Evolutionary conservation across 2,797 vertebrate genomes (phyloP), one percentile per base, ranked within the genome.

Genomic region (Geotrypetes seraphini): DNA sequence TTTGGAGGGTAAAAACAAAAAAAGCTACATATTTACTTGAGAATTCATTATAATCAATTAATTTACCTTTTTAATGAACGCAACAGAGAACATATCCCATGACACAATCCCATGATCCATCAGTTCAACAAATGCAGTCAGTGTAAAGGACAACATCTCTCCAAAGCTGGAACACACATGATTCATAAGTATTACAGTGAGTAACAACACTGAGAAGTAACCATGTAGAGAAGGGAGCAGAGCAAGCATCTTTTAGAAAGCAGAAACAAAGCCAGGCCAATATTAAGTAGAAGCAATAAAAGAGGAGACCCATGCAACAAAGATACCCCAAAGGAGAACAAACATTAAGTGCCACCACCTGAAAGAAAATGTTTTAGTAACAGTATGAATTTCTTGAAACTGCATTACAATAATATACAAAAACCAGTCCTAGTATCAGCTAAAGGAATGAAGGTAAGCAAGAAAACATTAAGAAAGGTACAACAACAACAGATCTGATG

Each of bases 51-150:
- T n/a, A n/a, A n/a, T n/a, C n/a, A 19, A 7, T 9, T 4, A 12
- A 25, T 48, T 57, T 72, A 99, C 95, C 90, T 98, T 99, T 79
- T 97, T 99, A 74, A 99, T 97, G 71, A 99, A 99, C 18, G 93
- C 87, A 76, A 97, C 91, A 2, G 94, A 96, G 77, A 98, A 99
- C 2, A 92, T 97, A 62, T 98, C 95, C 96, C 96, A 99, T 25
- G 94, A 98, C 69, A 97, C 88, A 36, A 97, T 97, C 63, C 95
- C 89, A n/a, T 99, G 95, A 79, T 99, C 96, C 95, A 99, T 99
- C 69, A 99, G 82, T 71, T 99, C 96, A 66, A 99, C 92, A 10
- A 99, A 97, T 45, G 93, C 93, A 3, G 95, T 98, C 82, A 99
- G 78, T 24, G 94, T 97, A 79, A 90, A 99, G 52, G 96, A 97